A percentile compares a stretch with the other conserved stretches of the same genome.
These are phyloP conservation scores for Phlogophora meticulosa DNA, from an alignment of 2,888 invertebrate species.

Conservation along the genomic window DNA sequence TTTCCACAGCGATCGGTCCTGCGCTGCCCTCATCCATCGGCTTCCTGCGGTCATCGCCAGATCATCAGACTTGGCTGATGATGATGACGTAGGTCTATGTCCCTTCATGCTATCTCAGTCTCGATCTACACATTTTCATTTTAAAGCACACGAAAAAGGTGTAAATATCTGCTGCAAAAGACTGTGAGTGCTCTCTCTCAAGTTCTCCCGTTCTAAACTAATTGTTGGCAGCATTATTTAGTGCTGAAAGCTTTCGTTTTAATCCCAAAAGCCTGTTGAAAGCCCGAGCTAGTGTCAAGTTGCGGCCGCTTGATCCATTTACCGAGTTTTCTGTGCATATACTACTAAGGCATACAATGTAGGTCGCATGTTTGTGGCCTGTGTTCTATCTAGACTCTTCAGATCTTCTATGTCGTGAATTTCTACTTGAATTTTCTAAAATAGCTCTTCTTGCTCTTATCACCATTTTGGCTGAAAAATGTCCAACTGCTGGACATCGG, in stretches of 20 bases:
- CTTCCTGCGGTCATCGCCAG: too few species aligned
- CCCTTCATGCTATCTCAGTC: too few species aligned
- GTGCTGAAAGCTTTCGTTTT: slow-evolving; percentile 62
- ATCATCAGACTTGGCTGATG: too few species aligned
- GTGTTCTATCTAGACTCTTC: background rate
- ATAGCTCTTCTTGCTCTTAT: too few species aligned
- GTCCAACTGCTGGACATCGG: too few species aligned
- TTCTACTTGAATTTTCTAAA: background rate
- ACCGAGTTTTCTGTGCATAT: slow-evolving; percentile 43
- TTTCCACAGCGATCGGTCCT: too few species aligned
- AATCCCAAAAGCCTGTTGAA: slow-evolving; percentile 67
- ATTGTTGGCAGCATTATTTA: slow-evolving; percentile 56
- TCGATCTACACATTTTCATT: background rate
- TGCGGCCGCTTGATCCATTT: slow-evolving; percentile 61
- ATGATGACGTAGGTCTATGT: too few species aligned
- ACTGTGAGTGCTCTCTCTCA: slow-evolving; percentile 37
- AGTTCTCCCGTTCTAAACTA: slow-evolving; percentile 34
- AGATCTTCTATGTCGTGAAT: background rate
- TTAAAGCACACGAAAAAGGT: background rate
- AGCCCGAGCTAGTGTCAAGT: slow-evolving; percentile 63
- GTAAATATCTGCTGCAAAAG: slow-evolving; percentile 1
- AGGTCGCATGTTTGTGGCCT: slow-evolving; percentile 36
- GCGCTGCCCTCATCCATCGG: too few species aligned
- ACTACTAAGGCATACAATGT: slow-evolving; percentile 17
- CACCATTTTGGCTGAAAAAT: too few species aligned